These are phyloP conservation scores for Notodonta ziczac DNA, from an alignment of 2,888 invertebrate species.

Conservation along the genomic window DNA sequence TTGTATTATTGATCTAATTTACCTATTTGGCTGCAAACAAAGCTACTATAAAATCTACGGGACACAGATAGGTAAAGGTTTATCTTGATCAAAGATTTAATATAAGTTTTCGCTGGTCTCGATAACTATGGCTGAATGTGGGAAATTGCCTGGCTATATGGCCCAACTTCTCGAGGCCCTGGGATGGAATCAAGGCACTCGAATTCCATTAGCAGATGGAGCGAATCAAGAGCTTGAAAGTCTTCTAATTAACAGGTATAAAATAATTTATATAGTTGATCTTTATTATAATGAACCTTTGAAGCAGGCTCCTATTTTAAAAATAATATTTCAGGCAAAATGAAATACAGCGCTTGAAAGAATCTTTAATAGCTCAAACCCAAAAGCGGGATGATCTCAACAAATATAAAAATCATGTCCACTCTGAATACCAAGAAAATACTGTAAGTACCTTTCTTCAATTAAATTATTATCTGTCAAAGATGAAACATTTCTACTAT, in stretches of 20 bases:
- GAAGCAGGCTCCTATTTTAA: not conserved
- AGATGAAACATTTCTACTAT: not conserved
- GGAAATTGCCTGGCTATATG: constrained; percentile 75
- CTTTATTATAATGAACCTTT: not conserved
- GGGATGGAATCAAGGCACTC: constrained; percentile 91
- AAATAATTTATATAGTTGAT: not conserved
- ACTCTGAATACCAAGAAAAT: constrained; percentile 79
- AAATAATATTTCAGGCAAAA: constrained; percentile 68
- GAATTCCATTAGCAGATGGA: constrained; percentile 91
- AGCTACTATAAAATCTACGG: no score
- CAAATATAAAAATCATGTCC: constrained; percentile 72
- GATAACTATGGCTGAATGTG: constrained; percentile 52
- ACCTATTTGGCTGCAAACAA: constrained; percentile 8
- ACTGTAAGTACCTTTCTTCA: constrained; percentile 55
- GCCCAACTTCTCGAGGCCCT: constrained; percentile 87
- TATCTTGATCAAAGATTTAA: not conserved
- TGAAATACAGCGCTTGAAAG: constrained; percentile 73
- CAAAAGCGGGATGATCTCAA: constrained; percentile 73
- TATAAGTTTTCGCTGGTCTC: not conserved
- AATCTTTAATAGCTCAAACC: constrained; percentile 63
- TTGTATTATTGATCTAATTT: constrained; percentile 47
- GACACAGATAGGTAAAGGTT: not conserved
- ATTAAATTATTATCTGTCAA: no score
- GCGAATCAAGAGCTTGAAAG: constrained; percentile 85
- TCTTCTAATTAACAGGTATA: constrained; percentile 66